These are phyloP conservation scores for Brachypterus glaber DNA, from an alignment of 2,888 invertebrate genomes.

Conservation along the genomic window DNA sequence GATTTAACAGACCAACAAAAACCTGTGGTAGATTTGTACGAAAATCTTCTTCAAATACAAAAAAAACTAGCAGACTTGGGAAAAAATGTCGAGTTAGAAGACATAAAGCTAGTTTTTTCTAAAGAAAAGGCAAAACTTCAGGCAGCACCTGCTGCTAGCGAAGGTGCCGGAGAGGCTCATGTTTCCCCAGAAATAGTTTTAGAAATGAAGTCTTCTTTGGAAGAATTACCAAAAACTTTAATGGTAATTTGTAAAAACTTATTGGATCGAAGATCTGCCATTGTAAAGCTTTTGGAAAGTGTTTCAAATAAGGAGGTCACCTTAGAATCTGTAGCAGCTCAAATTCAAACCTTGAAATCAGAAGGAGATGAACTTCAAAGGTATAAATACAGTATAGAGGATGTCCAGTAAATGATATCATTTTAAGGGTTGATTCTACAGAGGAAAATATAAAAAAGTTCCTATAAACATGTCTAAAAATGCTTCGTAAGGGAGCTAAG, in stretches of 20 bases:
- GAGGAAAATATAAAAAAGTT: not conserved
- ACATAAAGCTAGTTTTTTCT: constrained; percentile 24
- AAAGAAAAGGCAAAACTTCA: constrained; percentile 7
- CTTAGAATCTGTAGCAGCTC: constrained; percentile 23
- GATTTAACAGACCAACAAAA: constrained; percentile 34
- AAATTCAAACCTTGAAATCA: constrained; percentile 24
- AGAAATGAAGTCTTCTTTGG: constrained; percentile 31
- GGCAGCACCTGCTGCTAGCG: not conserved
- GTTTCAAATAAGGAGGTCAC: constrained; percentile 27
- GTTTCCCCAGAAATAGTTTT: constrained; percentile 22
- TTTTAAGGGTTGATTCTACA: not conserved
- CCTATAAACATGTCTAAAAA: too few relatives aligned
- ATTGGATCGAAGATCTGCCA: constrained; percentile 26
- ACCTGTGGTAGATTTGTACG: constrained; percentile 34
- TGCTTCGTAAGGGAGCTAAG: too few relatives aligned
- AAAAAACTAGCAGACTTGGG: constrained; percentile 34
- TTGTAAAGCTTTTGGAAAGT: constrained; percentile 30
- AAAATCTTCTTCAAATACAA: constrained; percentile 32
- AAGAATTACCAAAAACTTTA: constrained; percentile 31
- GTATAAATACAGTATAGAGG: too few relatives aligned
- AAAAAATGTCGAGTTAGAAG: constrained; percentile 30
- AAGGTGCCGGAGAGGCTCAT: constrained; percentile 16
- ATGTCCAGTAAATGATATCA: too few relatives aligned
- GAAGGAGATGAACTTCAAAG: constrained; percentile 6
- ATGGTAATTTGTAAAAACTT: constrained; percentile 33